phyloP scores from a whole-genome alignment of 2,888 invertebrate species.

The Ophion ellenae region DNA sequence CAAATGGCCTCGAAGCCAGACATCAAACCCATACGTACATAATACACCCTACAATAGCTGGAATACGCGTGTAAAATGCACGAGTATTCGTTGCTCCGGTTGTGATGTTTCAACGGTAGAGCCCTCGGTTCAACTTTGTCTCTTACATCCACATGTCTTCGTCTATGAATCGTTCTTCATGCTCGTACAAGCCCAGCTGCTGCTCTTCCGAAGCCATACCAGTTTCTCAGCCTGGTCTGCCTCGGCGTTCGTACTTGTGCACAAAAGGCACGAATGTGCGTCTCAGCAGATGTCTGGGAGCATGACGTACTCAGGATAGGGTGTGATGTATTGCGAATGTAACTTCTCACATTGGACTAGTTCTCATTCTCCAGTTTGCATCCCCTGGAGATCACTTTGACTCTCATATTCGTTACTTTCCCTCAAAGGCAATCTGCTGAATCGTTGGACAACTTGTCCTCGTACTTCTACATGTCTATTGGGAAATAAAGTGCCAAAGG shows the following conservation, averaged over 20 bases:
- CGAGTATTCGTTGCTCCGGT: constrained; percentile 31
- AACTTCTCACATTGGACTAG: constrained; percentile 24
- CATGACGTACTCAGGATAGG: constrained; percentile 16
- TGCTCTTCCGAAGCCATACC: constrained; percentile 7
- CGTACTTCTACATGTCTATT: neutral
- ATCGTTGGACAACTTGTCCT: neutral
- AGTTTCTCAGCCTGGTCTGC: neutral
- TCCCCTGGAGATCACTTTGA: constrained; percentile 15
- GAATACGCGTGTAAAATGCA: constrained; percentile 11
- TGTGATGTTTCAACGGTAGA: constrained; percentile 28
- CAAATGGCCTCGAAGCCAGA: constrained; percentile 41
- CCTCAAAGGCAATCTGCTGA: neutral
- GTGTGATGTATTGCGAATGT: constrained; percentile 5
- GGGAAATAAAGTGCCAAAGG: neutral
- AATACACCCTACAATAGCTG: constrained; percentile 8
- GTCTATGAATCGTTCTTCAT: constrained; percentile 2
- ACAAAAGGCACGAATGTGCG: constrained; percentile 4
- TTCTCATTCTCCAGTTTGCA: neutral
- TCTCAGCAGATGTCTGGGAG: constrained; percentile 4
- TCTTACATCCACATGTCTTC: constrained; percentile 17
- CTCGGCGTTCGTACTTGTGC: neutral
- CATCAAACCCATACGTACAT: constrained; percentile 36
- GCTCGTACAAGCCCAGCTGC: constrained; percentile 22
- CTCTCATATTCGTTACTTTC: constrained; percentile 28
- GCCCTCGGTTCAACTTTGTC: constrained; percentile 19